phyloP scores from a whole-genome alignment of 2,113 vertebrate genomes.

The Marmota monax region DNA sequence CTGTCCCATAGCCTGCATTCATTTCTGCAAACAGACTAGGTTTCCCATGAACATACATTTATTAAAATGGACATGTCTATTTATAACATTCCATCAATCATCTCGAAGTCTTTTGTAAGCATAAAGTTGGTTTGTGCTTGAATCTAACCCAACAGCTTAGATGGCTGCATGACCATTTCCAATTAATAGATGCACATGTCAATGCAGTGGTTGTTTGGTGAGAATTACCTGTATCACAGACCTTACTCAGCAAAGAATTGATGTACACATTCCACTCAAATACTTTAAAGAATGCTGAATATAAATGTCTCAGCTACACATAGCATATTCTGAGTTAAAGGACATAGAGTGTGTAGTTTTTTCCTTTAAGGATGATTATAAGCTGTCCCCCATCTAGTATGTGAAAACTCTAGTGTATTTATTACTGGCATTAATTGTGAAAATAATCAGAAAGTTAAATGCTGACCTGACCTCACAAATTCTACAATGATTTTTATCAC shows the following conservation, averaged over 20 bases:
- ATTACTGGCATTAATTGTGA: not conserved
- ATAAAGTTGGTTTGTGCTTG: slow-evolving; percentile 27
- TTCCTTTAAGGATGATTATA: not conserved
- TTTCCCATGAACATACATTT: not conserved
- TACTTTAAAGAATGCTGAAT: not conserved
- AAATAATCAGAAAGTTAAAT: slow-evolving; percentile 28
- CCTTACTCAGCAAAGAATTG: slow-evolving; percentile 62
- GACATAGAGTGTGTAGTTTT: not conserved
- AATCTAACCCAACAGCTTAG: slow-evolving; percentile 48
- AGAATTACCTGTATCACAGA: slow-evolving; percentile 27
- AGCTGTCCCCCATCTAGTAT: not conserved
- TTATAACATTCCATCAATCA: slow-evolving; percentile 56
- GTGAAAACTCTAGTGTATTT: slow-evolving; percentile 36
- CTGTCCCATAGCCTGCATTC: not conserved
- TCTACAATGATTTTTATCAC: not conserved
- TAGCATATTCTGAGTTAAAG: not conserved
- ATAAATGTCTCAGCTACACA: not conserved
- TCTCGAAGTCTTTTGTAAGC: slow-evolving; percentile 60
- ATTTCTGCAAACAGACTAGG: slow-evolving; percentile 5
- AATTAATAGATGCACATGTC: slow-evolving; percentile 17
- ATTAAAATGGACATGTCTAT: slow-evolving; percentile 52
- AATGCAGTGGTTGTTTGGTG: not conserved
- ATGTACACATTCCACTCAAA: not conserved
- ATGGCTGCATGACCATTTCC: not conserved
- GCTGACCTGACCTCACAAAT: not conserved